phyloP scores from a whole-genome alignment of 2,888 invertebrate species.

The Ctenicera cuprea region DNA sequence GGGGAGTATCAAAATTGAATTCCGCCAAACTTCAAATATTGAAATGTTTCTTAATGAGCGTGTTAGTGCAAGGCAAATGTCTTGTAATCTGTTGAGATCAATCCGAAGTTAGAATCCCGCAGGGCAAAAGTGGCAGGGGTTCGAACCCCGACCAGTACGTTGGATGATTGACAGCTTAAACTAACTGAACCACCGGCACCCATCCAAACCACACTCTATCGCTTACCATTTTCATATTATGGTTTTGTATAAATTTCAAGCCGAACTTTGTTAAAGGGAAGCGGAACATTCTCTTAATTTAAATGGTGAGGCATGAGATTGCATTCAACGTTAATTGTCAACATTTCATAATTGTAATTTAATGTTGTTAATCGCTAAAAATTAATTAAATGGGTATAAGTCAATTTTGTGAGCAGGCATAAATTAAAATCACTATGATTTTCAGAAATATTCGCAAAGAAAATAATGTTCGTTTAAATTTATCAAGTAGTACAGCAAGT shows the following conservation, averaged over 20 bases:
- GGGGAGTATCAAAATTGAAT: slow-evolving; percentile 17
- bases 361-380: too few relatives aligned
- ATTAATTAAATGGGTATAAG: too few relatives aligned
- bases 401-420: too few relatives aligned
- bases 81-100: slow-evolving; percentile 69
- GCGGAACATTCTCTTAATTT: background rate
- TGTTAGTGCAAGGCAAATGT: slow-evolving; percentile 62
- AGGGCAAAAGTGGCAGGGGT: slow-evolving; percentile 59
- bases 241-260: slow-evolving; percentile 5
- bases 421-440: too few relatives aligned
- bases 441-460: too few relatives aligned
- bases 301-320: too few relatives aligned
- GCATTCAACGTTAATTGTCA: too few relatives aligned
- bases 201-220: slow-evolving; percentile 56
- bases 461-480: too few relatives aligned
- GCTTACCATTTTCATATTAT: slow-evolving; percentile 40
- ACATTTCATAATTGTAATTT: too few relatives aligned
- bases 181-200: slow-evolving; percentile 49
- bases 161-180: slow-evolving; percentile 57
- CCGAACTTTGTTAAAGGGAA: slow-evolving; percentile 5
- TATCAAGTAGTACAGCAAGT: too few relatives aligned
- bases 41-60: slow-evolving; percentile 56
- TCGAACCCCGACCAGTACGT: slow-evolving; percentile 36
- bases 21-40: slow-evolving; percentile 27
- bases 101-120: slow-evolving; percentile 65